Evolutionary conservation across 1,140 invertebrate genomes (phyloP), one percentile per base, ranked within the genome.

Genomic region (Brachionus rubens): DNA sequence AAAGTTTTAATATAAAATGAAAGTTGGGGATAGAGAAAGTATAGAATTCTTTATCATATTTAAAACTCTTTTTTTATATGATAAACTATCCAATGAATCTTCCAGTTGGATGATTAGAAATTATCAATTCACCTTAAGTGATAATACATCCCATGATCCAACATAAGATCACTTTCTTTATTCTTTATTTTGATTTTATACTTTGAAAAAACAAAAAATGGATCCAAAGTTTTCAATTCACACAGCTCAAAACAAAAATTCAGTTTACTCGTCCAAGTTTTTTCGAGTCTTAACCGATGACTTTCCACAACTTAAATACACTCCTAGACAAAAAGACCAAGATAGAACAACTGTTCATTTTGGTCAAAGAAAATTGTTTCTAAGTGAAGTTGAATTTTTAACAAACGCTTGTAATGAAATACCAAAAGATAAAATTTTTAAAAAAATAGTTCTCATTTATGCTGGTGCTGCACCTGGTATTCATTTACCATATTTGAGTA

Each of bases 351-450:
- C 21, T 28, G 40, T 46, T 28, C 62, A 67, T 67, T 67, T 21
- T 43, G 62, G 62, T 16, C 62, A 67, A 46, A 46, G 62, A 47
- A 67, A 67, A 28, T 46, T 67, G n/a, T 46, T 67, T 67, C 26
- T 67, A 67, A 46, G 40, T n/a, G 62, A 67, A 67, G 41, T 67
- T 19, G 62, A 67, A n/a, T 67, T 67, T 67, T 24, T 67, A 24
- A 47, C 62, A 2, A 67, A 24, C n/a, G 33, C 14, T 46, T 43
- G 40, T 67, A 3, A 3, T n/a, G 40, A 67, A 46, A 16, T 28
- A 26, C 21, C 21, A 0, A 46, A 24, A 26, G 10, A 26, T 10
- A 36, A 59, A 59, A 6, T 16, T 14, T 59, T 59, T 19, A 59
- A 59, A 59, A 59, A 59, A 59, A 59, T 59, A 59, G 36, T 41